Conservation (phyloP, 2,888 invertebrate species). For the Lymantria monacha region DNA sequence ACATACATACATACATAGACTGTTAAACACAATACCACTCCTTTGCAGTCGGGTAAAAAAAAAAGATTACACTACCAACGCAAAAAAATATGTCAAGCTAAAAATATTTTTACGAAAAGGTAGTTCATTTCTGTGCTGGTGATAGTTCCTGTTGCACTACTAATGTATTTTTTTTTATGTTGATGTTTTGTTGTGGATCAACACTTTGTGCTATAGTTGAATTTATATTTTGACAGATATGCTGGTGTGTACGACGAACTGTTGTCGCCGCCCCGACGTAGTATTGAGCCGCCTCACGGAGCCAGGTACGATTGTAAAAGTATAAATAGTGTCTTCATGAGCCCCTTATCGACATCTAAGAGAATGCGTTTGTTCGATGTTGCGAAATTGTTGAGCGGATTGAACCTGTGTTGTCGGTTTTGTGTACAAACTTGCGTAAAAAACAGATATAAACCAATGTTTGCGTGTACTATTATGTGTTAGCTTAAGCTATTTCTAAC, state of each 20-base stretch:
- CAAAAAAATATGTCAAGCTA: no score
- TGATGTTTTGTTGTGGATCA: no score
- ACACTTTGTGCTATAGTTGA: no score
- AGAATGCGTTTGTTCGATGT: conserved; percentile 45
- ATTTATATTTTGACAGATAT: conserved; percentile 45
- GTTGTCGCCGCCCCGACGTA: conserved; percentile 76
- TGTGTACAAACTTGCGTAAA: conserved; percentile 30
- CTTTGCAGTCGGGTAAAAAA: no score
- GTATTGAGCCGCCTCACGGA: conserved; percentile 76
- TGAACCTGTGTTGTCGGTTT: conserved; percentile 59
- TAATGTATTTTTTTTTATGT: no score
- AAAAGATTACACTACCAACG: no score
- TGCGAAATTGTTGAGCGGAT: conserved; percentile 67
- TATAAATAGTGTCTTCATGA: conserved; percentile 67
- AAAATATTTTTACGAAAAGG: no score
- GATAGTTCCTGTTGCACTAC: no score
- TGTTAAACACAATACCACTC: no score
- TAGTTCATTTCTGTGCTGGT: no score
- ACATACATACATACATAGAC: no score
- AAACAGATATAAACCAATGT: conserved; percentile 4
- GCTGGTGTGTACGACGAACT: conserved; percentile 76
- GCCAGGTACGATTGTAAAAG: conserved; percentile 79
- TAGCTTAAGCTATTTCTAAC: conserved; percentile 26
- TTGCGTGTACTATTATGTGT: conserved; percentile 20
- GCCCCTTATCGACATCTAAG: conserved; percentile 46